These are phyloP conservation scores for Ditula angustiorana DNA, from an alignment of 2,888 invertebrate species.

Conservation along the genomic window DNA sequence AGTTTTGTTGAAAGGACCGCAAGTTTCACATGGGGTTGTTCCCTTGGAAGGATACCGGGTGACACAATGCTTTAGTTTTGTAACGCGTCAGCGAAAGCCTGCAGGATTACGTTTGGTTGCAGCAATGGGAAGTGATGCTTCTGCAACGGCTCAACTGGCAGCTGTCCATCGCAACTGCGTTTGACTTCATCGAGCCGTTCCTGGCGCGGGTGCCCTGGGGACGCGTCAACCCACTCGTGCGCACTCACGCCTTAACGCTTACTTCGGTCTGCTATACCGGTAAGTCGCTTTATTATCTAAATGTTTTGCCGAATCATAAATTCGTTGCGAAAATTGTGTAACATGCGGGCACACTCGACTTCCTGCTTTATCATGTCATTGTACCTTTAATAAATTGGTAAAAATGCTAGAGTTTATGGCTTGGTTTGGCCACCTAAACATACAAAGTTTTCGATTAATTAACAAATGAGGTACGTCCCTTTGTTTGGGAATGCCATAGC, in stretches of 20 bases:
- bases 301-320: slow-evolving; percentile 35
- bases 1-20: slow-evolving; percentile 41
- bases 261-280: slow-evolving; percentile 92
- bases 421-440: slow-evolving; percentile 45
- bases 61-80: slow-evolving; percentile 9
- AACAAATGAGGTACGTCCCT: slow-evolving; percentile 54
- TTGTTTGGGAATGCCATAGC: slow-evolving; percentile 67
- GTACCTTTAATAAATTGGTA: slow-evolving; percentile 67
- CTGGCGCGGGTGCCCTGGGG: slow-evolving; percentile 88
- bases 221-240: slow-evolving; percentile 85
- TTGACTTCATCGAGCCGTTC: slow-evolving; percentile 93
- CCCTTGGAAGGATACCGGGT: slow-evolving; percentile 5
- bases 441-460: slow-evolving; percentile 19
- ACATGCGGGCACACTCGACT: slow-evolving; percentile 66
- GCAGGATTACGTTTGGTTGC: slow-evolving; percentile 58
- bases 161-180: slow-evolving; percentile 91
- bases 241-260: slow-evolving; percentile 91
- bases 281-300: slow-evolving; percentile 70
- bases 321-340: slow-evolving; percentile 46
- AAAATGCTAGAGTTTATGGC: slow-evolving; percentile 51
- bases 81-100: not conserved
- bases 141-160: slow-evolving; percentile 92
- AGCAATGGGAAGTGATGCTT: slow-evolving; percentile 93
- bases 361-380: slow-evolving; percentile 50
- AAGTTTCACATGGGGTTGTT: slow-evolving; percentile 62